Percentiles rank a stretch among this genome's conserved stretches.
These are phyloP conservation scores for cattle (Bos taurus) DNA, from an alignment of 2,113 vertebrate genomes.

Conservation along the genomic window DNA sequence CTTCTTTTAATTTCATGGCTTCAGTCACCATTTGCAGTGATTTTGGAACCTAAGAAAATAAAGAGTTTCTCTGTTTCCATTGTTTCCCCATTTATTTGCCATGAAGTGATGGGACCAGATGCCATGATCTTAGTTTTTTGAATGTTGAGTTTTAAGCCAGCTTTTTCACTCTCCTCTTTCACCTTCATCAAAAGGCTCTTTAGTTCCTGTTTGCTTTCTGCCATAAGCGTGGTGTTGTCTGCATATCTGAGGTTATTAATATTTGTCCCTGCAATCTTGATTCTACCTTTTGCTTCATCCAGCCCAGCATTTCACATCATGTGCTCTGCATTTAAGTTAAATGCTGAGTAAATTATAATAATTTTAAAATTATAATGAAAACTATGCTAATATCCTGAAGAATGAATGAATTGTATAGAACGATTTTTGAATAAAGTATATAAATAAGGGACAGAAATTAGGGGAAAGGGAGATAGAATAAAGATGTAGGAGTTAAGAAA, in stretches of 20 bases:
- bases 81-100: background rate
- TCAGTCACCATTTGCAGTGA: background rate
- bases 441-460: background rate
- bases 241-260: background rate
- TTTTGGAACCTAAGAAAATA: background rate
- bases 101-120: background rate
- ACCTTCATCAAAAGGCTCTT: background rate
- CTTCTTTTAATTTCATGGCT: background rate
- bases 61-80: background rate
- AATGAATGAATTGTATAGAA: background rate
- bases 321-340: background rate
- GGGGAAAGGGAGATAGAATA: background rate
- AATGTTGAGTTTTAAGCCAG: background rate
- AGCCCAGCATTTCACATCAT: background rate
- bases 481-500: background rate
- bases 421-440: background rate
- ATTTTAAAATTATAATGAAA: background rate
- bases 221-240: rapidly evolving
- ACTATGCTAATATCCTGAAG: background rate
- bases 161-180: background rate
- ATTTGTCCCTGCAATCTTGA: background rate
- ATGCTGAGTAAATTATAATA: background rate
- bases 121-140: background rate
- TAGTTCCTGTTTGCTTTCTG: background rate
- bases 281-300: background rate